These are phyloP conservation scores for Slavum lentiscoides DNA, from an alignment of 2,888 invertebrate species.

Conservation along the genomic window DNA sequence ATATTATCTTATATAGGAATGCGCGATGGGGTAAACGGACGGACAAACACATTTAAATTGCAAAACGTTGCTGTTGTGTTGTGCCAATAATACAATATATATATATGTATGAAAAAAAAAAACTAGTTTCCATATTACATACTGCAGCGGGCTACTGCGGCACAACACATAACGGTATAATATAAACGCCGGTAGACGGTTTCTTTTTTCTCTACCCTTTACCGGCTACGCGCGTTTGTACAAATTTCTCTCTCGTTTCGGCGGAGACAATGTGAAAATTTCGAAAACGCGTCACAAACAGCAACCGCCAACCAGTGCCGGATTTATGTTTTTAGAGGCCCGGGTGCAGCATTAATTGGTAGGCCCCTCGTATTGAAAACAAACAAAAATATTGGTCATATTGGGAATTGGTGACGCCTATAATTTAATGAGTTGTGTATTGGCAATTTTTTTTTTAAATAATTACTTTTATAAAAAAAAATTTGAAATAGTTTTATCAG, in stretches of 20 bases:
- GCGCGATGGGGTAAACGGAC: conserved; percentile 27
- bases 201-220: neutral
- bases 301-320: neutral
- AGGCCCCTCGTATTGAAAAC: no score
- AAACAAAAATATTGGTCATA: no score
- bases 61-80: conserved; percentile 19
- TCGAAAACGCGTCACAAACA: neutral
- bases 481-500: no score
- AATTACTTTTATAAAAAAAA: no score
- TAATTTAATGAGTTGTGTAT: no score
- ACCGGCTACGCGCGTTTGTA: neutral
- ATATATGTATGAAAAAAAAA: neutral
- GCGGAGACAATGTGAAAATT: neutral
- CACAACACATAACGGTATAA: neutral
- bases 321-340: no score
- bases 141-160: neutral
- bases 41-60: conserved; percentile 25
- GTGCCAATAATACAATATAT: conserved; percentile 25
- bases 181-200: neutral
- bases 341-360: no score
- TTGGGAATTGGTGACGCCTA: no score
- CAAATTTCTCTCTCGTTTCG: neutral
- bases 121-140: conserved; percentile 17
- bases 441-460: no score
- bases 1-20: neutral